Evolutionary conservation across 2,113 vertebrate species (phyloP).

Genomic region (Coregonus clupeaformis): DNA sequence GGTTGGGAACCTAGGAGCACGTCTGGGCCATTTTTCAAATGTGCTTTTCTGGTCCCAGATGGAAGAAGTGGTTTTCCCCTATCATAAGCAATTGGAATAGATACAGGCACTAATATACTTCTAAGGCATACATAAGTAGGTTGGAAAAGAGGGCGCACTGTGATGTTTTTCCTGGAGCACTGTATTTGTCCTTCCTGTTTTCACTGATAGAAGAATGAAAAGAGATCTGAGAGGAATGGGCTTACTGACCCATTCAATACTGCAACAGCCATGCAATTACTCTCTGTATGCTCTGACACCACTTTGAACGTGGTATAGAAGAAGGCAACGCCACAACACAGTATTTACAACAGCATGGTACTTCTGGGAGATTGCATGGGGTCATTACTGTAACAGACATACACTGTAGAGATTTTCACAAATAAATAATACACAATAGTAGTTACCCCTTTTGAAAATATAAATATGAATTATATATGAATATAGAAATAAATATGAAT

Average conservation of each 20-base stretch:
- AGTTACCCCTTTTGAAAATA: background rate
- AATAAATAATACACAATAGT: background rate
- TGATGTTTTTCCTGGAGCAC: slow-evolving; percentile 37
- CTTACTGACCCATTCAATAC: slow-evolving; percentile 31
- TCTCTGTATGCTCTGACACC: slow-evolving; percentile 33
- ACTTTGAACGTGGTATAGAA: slow-evolving; percentile 32
- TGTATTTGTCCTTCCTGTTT: slow-evolving; percentile 11
- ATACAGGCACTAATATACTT: slow-evolving; percentile 57
- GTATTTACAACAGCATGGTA: slow-evolving; percentile 33
- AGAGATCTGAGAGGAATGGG: too few species aligned
- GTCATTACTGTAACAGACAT: background rate
- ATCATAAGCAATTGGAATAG: slow-evolving; percentile 67
- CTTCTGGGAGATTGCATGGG: background rate
- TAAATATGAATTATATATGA: too few species aligned
- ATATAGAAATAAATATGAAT: background rate
- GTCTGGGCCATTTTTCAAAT: slow-evolving; percentile 70
- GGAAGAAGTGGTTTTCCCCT: slow-evolving; percentile 43
- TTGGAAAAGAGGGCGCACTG: slow-evolving; percentile 60
- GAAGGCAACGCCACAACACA: slow-evolving; percentile 37
- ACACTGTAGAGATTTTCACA: background rate
- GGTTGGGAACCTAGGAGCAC: slow-evolving; percentile 70
- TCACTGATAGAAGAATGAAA: background rate
- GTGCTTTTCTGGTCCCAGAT: slow-evolving; percentile 63
- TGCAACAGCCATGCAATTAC: slow-evolving; percentile 15
- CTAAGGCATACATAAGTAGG: slow-evolving; percentile 54